Conservation (phyloP, 2,888 invertebrate genomes). For the Tenthredo distinguenda region DNA sequence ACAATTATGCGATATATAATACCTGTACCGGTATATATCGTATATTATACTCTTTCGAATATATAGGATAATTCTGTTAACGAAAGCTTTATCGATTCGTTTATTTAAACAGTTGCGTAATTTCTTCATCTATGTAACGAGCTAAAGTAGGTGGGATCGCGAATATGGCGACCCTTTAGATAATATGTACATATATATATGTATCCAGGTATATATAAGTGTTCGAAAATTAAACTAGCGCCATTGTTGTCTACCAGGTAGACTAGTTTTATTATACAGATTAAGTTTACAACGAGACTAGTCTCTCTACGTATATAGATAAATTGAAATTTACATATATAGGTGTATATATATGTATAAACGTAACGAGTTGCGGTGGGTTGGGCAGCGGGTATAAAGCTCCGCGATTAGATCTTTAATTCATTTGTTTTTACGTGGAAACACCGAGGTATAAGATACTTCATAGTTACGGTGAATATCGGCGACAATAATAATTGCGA, state of each 20-base stretch:
- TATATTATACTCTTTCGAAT: background rate
- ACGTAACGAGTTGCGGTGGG: background rate
- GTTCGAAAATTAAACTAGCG: background rate
- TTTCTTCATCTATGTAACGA: background rate
- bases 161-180: background rate
- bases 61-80: background rate
- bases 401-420: slow-evolving; percentile 31
- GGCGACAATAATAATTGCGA: slow-evolving; percentile 16
- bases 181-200: background rate
- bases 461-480: background rate
- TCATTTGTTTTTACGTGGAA: background rate
- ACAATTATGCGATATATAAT: background rate
- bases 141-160: background rate
- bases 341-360: background rate
- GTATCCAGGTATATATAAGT: background rate
- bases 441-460: background rate
- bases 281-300: background rate
- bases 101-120: background rate
- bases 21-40: background rate
- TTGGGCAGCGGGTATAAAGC: background rate
- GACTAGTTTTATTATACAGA: background rate
- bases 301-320: background rate
- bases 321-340: background rate
- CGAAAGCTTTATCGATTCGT: background rate
- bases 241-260: background rate